Percentiles rank a stretch among this genome's conserved stretches.
Conservation (phyloP, 2,113 vertebrate genomes). For the Syrmaticus mikado region DNA sequence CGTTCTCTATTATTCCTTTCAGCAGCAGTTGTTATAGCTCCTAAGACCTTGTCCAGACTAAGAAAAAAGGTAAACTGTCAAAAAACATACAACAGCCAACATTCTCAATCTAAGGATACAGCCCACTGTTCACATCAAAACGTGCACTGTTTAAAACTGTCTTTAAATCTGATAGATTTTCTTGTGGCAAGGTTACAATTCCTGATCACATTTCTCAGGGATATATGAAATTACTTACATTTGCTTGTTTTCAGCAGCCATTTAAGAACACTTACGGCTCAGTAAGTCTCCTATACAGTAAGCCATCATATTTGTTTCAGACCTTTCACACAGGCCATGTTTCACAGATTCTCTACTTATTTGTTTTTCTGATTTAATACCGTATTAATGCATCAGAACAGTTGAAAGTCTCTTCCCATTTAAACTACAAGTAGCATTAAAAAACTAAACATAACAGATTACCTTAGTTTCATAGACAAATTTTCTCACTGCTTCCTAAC, state of each 20-base stretch:
- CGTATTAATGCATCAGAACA: background rate
- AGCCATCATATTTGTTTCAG: background rate
- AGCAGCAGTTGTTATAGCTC: conserved; percentile 93
- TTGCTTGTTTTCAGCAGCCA: background rate
- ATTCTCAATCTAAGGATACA: background rate
- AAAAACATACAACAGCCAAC: background rate
- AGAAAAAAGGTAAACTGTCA: conserved; percentile 68
- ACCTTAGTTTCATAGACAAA: background rate
- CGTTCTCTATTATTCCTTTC: conserved; percentile 93
- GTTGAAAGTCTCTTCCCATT: background rate
- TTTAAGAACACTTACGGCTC: background rate
- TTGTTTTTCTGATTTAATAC: background rate
- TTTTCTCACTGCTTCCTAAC: background rate
- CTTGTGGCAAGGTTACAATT: background rate
- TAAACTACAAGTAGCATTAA: background rate
- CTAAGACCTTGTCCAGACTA: conserved; percentile 94
- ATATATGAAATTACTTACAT: background rate
- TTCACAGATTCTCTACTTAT: background rate
- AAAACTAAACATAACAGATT: background rate
- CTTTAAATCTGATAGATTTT: background rate
- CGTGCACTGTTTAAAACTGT: background rate
- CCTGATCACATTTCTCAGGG: background rate
- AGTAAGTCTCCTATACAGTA: background rate
- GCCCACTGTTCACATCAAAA: background rate
- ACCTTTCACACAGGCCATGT: background rate